Conservation (phyloP, 2,888 invertebrate genomes). For the Drosophila niveifrons region DNA sequence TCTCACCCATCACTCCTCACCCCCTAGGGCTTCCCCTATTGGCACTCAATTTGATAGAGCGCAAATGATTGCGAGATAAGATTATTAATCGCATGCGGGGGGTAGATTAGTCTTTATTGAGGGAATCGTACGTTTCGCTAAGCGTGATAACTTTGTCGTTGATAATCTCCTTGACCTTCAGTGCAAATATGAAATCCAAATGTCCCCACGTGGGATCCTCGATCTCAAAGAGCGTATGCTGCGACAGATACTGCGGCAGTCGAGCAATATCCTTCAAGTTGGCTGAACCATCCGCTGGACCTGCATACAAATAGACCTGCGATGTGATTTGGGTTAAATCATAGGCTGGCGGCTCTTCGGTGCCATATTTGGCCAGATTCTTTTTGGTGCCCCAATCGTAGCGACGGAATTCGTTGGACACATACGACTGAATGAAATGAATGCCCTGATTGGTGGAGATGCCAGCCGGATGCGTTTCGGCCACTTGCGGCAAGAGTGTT, state of each 20-base stretch:
- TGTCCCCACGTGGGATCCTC: conserved; percentile 78
- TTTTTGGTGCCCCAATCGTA: conserved; percentile 74
- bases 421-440: conserved; percentile 72
- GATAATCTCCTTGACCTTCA: conserved; percentile 68
- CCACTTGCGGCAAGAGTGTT: conserved; percentile 74
- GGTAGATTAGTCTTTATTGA: conserved; percentile 19
- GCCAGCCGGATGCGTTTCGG: conserved; percentile 81
- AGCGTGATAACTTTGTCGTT: conserved; percentile 69
- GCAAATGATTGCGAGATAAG: conserved; percentile 39
- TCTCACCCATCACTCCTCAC: neutral
- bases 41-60: conserved; percentile 5
- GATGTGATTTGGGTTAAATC: conserved; percentile 69
- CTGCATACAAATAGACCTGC: conserved; percentile 70
- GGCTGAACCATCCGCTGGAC: conserved; percentile 70
- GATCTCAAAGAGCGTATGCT: conserved; percentile 62
- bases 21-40: neutral
- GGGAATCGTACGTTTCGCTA: conserved; percentile 62
- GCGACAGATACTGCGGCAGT: conserved; percentile 56
- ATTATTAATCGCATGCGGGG: conserved; percentile 12
- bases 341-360: conserved; percentile 70
- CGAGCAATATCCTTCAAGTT: conserved; percentile 64
- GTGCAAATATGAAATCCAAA: conserved; percentile 81
- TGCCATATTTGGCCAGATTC: conserved; percentile 63
- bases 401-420: conserved; percentile 67
- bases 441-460: conserved; percentile 81